phyloP scores from a whole-genome alignment of 1,140 invertebrate genomes.

The Ctenoplectra terminalis region DNA sequence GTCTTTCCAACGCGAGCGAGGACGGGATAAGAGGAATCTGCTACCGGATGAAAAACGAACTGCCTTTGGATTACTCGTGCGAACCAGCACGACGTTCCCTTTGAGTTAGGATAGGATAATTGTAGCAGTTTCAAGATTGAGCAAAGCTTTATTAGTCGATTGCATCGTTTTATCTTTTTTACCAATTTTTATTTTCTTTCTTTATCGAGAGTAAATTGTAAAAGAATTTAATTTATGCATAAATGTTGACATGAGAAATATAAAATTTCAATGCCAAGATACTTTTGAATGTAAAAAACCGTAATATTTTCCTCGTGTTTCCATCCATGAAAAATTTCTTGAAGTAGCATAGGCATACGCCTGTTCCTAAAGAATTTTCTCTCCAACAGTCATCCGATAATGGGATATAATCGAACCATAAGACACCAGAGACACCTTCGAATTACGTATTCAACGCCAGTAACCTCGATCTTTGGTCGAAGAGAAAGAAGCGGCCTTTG shows the following conservation, averaged over 20 bases:
- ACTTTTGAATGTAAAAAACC: no score
- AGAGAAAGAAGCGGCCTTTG: background rate
- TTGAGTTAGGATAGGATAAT: background rate
- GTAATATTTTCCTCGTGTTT: no score
- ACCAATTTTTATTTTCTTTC: background rate
- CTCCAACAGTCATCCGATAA: background rate
- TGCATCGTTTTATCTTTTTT: no score
- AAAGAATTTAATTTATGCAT: no score
- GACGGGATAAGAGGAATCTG: conserved; percentile 19
- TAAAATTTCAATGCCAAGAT: no score
- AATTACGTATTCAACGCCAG: background rate
- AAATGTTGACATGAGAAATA: no score
- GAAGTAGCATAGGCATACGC: no score
- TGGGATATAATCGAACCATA: background rate
- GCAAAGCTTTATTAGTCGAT: background rate
- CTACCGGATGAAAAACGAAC: background rate
- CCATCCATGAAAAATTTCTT: no score
- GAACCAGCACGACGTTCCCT: background rate
- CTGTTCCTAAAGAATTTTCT: no score
- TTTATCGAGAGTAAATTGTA: no score
- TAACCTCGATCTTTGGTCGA: background rate
- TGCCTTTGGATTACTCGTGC: background rate
- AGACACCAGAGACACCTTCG: background rate
- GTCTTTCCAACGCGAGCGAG: background rate
- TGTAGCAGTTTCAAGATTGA: background rate